These are phyloP conservation scores for Plodia interpunctella DNA, from an alignment of 1,140 invertebrate genomes.

Conservation along the genomic window DNA sequence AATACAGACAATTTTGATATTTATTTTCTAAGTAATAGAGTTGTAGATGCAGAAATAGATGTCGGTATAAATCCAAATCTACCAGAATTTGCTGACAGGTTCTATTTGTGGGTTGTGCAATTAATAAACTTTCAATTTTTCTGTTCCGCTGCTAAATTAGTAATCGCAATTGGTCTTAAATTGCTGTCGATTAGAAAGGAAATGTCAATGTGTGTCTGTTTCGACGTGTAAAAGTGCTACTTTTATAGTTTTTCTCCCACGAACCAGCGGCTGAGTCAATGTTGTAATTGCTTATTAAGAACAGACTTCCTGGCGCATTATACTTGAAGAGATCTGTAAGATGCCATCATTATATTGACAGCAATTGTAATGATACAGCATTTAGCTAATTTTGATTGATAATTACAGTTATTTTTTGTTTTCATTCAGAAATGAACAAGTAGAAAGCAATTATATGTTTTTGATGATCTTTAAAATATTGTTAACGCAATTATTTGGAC, in stretches of 20 bases:
- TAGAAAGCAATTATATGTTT: no score
- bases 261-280: neutral
- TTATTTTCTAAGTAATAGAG: neutral
- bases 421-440: no score
- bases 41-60: neutral
- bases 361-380: no score
- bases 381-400: no score
- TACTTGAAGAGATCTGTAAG: neutral
- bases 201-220: neutral
- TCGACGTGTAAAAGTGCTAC: conserved; percentile 5
- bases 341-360: no score
- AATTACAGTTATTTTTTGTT: no score
- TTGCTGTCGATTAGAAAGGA: conserved; percentile 11
- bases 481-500: no score
- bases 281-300: conserved; percentile 6
- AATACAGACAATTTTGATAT: neutral
- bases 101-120: conserved; percentile 30
- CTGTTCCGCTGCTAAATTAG: conserved; percentile 9
- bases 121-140: conserved; percentile 35
- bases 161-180: conserved; percentile 7
- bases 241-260: conserved; percentile 4
- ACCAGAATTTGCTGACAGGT: conserved; percentile 30
- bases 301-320: neutral
- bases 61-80: conserved; percentile 23
- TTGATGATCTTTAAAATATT: no score